These are phyloP conservation scores for Pluvialis apricaria DNA, from an alignment of 2,113 vertebrate genomes.

Conservation along the genomic window DNA sequence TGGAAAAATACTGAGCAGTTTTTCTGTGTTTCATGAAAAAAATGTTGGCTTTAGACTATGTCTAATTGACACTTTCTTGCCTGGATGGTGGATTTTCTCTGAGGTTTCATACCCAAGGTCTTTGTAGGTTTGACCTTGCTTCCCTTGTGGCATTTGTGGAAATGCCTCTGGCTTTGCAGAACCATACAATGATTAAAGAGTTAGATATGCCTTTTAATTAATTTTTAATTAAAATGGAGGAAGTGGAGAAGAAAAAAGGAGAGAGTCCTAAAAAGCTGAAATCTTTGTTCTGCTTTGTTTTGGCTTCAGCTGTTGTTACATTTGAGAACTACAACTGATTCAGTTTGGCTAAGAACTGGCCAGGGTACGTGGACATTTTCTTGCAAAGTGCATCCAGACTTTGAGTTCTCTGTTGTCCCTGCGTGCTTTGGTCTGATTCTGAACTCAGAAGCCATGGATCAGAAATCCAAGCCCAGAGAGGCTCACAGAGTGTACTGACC, in stretches of 20 bases:
- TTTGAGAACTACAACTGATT: not conserved
- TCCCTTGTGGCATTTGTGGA: not conserved
- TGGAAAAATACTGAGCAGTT: not conserved
- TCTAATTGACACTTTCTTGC: not conserved
- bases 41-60: not conserved
- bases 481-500: not conserved
- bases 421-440: not conserved
- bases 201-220: slow-evolving; percentile 28
- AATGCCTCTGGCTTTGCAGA: not conserved
- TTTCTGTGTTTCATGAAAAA: not conserved
- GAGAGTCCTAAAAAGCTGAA: not conserved
- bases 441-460: not conserved
- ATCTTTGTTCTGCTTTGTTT: not conserved
- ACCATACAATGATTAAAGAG: not conserved
- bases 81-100: not conserved
- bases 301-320: not conserved
- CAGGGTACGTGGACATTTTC: not conserved
- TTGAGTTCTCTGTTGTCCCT: not conserved
- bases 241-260: not conserved
- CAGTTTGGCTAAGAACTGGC: not conserved
- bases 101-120: not conserved
- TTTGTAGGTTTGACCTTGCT: not conserved
- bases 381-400: not conserved
- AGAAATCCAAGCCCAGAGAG: not conserved
- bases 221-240: slow-evolving; percentile 2